Evolutionary conservation across 2,888 invertebrate genomes (phyloP), one percentile per base, ranked within the genome.

Genomic region (Agriopis aurantiaria): DNA sequence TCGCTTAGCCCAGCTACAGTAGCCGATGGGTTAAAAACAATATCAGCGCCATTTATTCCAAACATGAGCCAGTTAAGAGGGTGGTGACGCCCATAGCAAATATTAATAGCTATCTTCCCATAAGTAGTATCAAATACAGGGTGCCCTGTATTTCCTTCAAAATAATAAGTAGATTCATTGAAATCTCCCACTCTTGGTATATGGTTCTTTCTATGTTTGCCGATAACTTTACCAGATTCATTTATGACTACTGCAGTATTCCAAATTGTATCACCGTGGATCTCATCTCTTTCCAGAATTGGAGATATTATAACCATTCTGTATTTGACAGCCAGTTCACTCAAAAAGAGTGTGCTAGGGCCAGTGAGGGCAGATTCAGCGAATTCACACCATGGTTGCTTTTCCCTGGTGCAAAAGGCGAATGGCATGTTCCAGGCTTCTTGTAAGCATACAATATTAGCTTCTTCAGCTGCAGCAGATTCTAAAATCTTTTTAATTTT

Each of bases 351-450:
- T 0, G 97, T 98, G 3, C 99, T 97, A 0, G 98, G 97, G 0
- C 99, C 99, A 76, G 95, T 92, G 82, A 97, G 96, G 0, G 97
- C 98, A 69, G 97, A 96, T 91, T 99, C 99, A 0, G 99, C 99
- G 92, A 99, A 99, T 91, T 99, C 98, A 85, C 98, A 98, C 99
- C 99, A 99, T 0, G 99, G 99, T 72, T 96, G 95, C 84, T 98
- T 99, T 90, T 99, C 99, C 69, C 99, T 95, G 0, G 99, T 99
- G 87, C 99, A 99, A 92, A 99, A 99, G 0, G 97, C 98, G 94
- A 99, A 99, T 0, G 99, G 99, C 99, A 99, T 99, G 57, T 97
- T 97, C 99, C 99, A 99, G 3, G 99, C 98, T 93, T 99, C 99
- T 92, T 99, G 99, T 71, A 99, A 95, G 85, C 99, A 99, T 62